Conservation (phyloP, 2,797 vertebrate species). For the Squalus acanthias region DNA sequence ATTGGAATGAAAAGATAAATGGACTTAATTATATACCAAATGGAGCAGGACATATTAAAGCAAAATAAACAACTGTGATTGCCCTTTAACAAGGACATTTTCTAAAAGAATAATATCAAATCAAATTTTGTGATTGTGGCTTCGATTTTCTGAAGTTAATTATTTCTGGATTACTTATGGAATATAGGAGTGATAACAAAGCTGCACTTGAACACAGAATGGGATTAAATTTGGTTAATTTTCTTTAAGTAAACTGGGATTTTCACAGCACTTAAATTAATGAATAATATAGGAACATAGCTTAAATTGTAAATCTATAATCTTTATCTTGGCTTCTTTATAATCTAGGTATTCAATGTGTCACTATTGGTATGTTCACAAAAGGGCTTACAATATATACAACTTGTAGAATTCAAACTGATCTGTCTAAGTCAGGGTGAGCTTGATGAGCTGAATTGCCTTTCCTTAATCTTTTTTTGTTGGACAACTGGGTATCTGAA, state of each 20-base stretch:
- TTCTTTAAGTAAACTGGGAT: neutral
- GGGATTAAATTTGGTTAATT: neutral
- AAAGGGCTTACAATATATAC: neutral
- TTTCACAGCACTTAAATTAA: neutral
- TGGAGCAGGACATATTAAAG: slow-evolving; percentile 23
- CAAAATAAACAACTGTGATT: neutral
- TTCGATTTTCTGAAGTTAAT: neutral
- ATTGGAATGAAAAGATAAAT: slow-evolving; percentile 7
- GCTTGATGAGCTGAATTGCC: neutral
- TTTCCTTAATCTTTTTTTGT: neutral
- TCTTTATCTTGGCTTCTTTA: neutral
- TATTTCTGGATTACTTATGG: neutral
- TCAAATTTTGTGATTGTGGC: neutral
- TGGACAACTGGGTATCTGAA: neutral
- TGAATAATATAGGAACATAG: neutral
- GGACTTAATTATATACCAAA: neutral
- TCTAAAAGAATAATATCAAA: slow-evolving; percentile 4
- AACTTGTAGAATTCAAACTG: neutral
- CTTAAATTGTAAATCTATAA: neutral
- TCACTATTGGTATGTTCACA: neutral
- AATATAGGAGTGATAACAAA: neutral
- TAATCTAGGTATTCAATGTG: neutral
- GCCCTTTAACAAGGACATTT: slow-evolving; percentile 31
- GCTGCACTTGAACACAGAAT: neutral
- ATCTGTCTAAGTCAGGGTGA: neutral